Base-by-base conservation (phyloP, 2,113 vertebrate genomes). In the Calypte anna region DNA sequence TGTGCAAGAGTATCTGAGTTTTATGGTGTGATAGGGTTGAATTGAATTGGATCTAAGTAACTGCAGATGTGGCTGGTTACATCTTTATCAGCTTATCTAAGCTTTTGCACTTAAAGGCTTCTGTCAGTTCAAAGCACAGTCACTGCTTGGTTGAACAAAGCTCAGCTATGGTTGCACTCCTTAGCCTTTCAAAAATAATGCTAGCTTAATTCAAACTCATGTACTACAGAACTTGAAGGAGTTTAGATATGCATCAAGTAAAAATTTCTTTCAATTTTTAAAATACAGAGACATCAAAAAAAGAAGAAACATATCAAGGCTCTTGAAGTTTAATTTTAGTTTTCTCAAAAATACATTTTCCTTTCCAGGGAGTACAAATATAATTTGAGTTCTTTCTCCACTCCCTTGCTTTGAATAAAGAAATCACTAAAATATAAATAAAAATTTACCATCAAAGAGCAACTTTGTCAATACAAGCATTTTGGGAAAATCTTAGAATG, bases 61-160 rank as follows among this genome's bases (percentile, higher is more conserved):
- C 79, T 75, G 78, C 76, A 82, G 53, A 90, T 81, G 72, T 64
- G 70, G 68, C n/a, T 76, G 73, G 70, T 92, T 97, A 95, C 84
- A 85, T 96, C 84, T 93, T 93, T 86, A 88, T 90, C 92, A 96
- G 76, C 44, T 88, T 93, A 90, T 92, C 82, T 95, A 86, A 93
- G 80, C 80, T 94, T 93, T 82, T 93, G 67, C 87, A 75, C 91
- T 87, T 91, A 73, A 90, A 93, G 87, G 80, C 70, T 95, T 96
- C 92, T 91, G 66, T 68, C 55, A 91, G 82, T 93, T 95, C 93
- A 93, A 95, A 96, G 91, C 86, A 78, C 28, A 91, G 91, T 20
- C 66, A 28, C 46, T 67, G 61, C 77, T 85, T 93, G 80, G 66
- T 57, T 92, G 95, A 96, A 69, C 89, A 94, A 64, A 84, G 54